These are phyloP conservation scores for Druon quercuslanigerum DNA, from an alignment of 1,140 invertebrate genomes.

Conservation along the genomic window DNA sequence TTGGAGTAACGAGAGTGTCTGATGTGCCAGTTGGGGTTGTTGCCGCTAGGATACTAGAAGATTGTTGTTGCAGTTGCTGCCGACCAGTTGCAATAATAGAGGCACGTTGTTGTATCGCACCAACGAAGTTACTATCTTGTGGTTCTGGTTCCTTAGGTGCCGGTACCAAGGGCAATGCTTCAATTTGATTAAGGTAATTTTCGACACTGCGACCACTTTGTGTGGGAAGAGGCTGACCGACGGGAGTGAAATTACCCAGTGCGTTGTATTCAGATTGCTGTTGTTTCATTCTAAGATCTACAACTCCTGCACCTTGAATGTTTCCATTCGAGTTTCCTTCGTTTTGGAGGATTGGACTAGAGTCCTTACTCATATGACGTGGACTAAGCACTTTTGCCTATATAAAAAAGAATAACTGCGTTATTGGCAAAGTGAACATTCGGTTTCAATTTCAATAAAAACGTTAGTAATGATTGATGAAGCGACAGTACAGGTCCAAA, in stretches of 20 bases:
- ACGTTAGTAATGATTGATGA: no score
- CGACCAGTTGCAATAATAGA: slow-evolving; percentile 71
- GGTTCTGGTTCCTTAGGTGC: slow-evolving; percentile 58
- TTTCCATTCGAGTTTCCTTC: slow-evolving; percentile 60
- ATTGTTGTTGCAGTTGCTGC: slow-evolving; percentile 69
- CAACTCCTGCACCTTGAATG: slow-evolving; percentile 65
- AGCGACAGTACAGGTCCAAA: no score
- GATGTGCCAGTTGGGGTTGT: slow-evolving; percentile 77
- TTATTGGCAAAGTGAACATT: background rate
- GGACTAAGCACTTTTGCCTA: slow-evolving; percentile 69
- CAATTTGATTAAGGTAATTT: slow-evolving; percentile 78
- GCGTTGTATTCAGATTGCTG: slow-evolving; percentile 56
- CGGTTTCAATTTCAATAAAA: no score
- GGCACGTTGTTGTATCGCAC: slow-evolving; percentile 73
- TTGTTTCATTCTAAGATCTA: slow-evolving; percentile 73
- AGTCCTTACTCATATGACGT: slow-evolving; percentile 73
- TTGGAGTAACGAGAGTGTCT: slow-evolving; percentile 80
- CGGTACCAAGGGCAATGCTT: slow-evolving; percentile 46
- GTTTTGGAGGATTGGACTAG: slow-evolving; percentile 68
- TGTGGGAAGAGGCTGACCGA: slow-evolving; percentile 73
- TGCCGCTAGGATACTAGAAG: slow-evolving; percentile 72
- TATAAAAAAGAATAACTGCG: slow-evolving; percentile 7
- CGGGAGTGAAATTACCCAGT: slow-evolving; percentile 64
- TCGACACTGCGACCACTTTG: slow-evolving; percentile 78
- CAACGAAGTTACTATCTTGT: slow-evolving; percentile 65